Evolutionary conservation across 1,140 invertebrate species (phyloP).

Genomic region (Drosophila cardini): DNA sequence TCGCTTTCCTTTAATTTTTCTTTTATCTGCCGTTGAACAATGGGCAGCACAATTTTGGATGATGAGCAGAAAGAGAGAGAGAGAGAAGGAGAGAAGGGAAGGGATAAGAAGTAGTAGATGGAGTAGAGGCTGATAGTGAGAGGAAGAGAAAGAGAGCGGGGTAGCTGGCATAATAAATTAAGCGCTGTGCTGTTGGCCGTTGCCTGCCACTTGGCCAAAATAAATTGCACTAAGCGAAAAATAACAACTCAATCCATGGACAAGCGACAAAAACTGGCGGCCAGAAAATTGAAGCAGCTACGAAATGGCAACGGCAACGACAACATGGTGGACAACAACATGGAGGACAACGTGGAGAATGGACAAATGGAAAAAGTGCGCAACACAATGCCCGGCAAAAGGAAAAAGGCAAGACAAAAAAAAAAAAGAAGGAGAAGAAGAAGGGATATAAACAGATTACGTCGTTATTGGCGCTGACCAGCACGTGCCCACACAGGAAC

Average conservation of each 20-base stretch:
- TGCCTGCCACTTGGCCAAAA: conserved; percentile 81
- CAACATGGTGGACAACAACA: background rate
- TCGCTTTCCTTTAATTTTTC: conserved; percentile 81
- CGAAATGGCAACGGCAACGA: conserved; percentile 19
- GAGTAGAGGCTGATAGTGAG: background rate
- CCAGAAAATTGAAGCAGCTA: conserved; percentile 80
- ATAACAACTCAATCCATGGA: conserved; percentile 79
- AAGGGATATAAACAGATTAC: conserved; percentile 83
- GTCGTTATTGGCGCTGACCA: conserved; percentile 82
- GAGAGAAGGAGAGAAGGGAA: conserved; percentile 3
- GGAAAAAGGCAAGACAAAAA: background rate
- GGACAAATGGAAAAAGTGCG: conserved; percentile 79
- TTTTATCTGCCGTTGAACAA: conserved; percentile 83
- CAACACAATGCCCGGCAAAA: conserved; percentile 70
- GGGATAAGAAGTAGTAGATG: background rate
- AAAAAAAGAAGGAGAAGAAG: conserved; percentile 32
- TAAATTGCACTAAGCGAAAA: conserved; percentile 83
- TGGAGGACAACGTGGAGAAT: conserved; percentile 21
- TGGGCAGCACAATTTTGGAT: conserved; percentile 72
- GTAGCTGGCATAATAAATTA: conserved; percentile 79
- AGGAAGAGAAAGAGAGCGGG: conserved; percentile 5
- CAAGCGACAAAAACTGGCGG: conserved; percentile 78
- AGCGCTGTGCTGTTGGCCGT: conserved; percentile 67
- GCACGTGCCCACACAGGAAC: conserved; percentile 77
- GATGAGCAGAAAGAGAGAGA: conserved; percentile 32